These are phyloP conservation scores for Glossosoma conforme DNA, from an alignment of 1,140 invertebrate species.

Conservation along the genomic window DNA sequence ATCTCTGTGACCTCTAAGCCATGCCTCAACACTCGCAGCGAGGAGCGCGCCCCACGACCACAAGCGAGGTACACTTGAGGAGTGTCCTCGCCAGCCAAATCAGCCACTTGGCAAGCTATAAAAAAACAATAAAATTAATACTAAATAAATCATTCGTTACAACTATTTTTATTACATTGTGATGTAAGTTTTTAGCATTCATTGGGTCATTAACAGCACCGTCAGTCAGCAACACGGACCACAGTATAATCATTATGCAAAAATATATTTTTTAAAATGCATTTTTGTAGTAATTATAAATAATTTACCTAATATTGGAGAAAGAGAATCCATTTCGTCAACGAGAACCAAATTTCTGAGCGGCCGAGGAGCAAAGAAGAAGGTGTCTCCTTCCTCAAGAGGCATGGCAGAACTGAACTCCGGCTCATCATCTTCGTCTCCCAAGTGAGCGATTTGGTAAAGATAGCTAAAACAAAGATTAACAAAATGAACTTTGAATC, in stretches of 20 bases:
- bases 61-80: constrained; percentile 96
- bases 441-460: constrained; percentile 98
- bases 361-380: constrained; percentile 94
- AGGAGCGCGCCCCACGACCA: constrained; percentile 90
- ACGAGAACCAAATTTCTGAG: constrained; percentile 95
- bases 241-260: constrained; percentile 26
- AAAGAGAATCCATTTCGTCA: constrained; percentile 96
- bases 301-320: constrained; percentile 84
- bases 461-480: constrained; percentile 67
- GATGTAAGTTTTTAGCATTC: constrained; percentile 3
- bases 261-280: background rate
- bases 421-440: constrained; percentile 98
- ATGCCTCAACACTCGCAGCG: constrained; percentile 88
- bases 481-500: background rate
- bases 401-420: constrained; percentile 99
- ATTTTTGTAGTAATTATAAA: no score
- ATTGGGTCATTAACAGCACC: constrained; percentile 27
- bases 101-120: constrained; percentile 60
- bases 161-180: background rate
- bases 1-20: constrained; percentile 98
- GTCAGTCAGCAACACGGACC: constrained; percentile 30
- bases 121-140: constrained; percentile 3
- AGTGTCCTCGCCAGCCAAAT: constrained; percentile 95
- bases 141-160: background rate
- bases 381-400: constrained; percentile 97